Percentiles rank a stretch among this genome's conserved stretches.
These are phyloP conservation scores for Branchipolynoe longqiensis DNA, from an alignment of 2,888 invertebrate species.

Conservation along the genomic window DNA sequence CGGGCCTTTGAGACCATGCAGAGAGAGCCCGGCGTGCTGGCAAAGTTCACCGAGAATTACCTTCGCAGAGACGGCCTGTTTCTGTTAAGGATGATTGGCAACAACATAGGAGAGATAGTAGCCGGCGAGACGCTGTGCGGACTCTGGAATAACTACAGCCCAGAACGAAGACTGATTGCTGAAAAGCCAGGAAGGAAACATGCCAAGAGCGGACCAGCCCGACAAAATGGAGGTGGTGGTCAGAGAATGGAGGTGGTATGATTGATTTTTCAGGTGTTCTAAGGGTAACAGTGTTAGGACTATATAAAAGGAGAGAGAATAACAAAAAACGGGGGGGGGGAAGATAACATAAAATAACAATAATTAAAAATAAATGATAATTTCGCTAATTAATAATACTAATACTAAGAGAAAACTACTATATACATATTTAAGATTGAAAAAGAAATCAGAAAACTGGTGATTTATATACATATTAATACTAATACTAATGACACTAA, in stretches of 20 bases:
- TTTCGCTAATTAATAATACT: too few species aligned
- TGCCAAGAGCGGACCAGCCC: slow-evolving; percentile 53
- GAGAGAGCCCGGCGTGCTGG: slow-evolving; percentile 69
- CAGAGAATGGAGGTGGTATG: slow-evolving; percentile 69
- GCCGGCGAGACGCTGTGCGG: slow-evolving; percentile 73
- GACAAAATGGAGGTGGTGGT: slow-evolving; percentile 61
- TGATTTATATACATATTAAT: slow-evolving; percentile 55
- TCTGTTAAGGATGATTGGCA: slow-evolving; percentile 70
- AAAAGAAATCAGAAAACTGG: slow-evolving; percentile 52
- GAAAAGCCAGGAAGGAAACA: slow-evolving; percentile 70
- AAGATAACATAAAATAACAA: neutral
- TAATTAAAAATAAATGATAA: too few species aligned
- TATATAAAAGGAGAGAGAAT: slow-evolving; percentile 21
- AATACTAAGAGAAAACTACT: too few species aligned
- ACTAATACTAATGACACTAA: slow-evolving; percentile 27
- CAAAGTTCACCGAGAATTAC: slow-evolving; percentile 73
- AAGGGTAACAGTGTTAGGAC: slow-evolving; percentile 56
- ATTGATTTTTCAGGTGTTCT: slow-evolving; percentile 51
- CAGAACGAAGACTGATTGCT: slow-evolving; percentile 69
- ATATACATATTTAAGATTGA: slow-evolving; percentile 54
- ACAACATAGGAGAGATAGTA: slow-evolving; percentile 73
- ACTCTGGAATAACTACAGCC: slow-evolving; percentile 73
- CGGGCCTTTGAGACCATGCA: slow-evolving; percentile 70
- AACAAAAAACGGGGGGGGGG: neutral
- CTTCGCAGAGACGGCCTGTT: slow-evolving; percentile 73